phyloP scores from a whole-genome alignment of 2,797 vertebrate genomes.

The Enteromius trimaculatus region DNA sequence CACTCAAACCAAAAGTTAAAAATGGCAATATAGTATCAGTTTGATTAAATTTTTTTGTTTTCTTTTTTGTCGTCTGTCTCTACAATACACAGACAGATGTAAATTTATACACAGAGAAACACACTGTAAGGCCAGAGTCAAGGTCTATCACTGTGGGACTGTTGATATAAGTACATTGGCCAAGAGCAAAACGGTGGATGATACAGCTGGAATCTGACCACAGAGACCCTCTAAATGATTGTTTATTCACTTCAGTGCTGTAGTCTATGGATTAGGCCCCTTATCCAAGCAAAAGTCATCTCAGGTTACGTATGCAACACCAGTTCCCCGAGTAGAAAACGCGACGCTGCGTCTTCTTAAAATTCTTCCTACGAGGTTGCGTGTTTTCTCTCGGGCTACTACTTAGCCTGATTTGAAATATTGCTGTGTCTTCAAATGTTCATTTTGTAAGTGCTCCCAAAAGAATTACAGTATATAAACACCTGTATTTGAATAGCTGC shows the following conservation, averaged over 20 bases:
- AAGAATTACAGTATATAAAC: neutral
- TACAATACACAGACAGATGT: neutral
- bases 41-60: neutral
- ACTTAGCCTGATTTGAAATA: neutral
- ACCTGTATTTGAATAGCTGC: slow-evolving; percentile 6
- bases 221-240: neutral
- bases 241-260: slow-evolving; percentile 1
- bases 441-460: neutral
- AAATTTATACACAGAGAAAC: neutral
- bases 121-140: slow-evolving; percentile 1
- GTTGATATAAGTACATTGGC: slow-evolving; percentile 5
- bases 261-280: neutral
- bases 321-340: neutral
- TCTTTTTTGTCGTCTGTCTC: neutral
- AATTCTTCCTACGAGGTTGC: neutral
- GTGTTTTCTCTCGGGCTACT: neutral
- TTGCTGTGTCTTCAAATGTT: slow-evolving; percentile 18
- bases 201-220: slow-evolving; percentile 3
- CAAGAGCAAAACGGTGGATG: neutral
- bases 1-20: neutral
- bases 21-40: neutral
- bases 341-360: neutral
- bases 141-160: slow-evolving; percentile 16
- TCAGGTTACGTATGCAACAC: neutral
- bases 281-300: neutral